These are phyloP conservation scores for Steinernema scapterisci DNA, from an alignment of 2,888 invertebrate genomes.

Conservation along the genomic window DNA sequence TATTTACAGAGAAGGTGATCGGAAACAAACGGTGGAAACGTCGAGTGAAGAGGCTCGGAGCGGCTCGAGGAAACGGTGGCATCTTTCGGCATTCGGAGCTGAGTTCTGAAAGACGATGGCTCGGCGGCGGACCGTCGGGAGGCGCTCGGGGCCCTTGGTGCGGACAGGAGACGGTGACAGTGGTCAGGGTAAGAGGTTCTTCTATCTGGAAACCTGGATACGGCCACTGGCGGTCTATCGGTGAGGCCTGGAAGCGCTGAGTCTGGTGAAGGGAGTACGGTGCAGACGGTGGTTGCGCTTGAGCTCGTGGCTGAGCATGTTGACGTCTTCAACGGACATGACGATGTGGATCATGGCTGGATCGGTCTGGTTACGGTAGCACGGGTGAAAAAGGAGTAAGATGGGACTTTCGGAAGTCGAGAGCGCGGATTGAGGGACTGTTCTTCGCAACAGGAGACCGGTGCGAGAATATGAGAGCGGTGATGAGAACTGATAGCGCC, in stretches of 20 bases:
- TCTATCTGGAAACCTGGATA: not conserved
- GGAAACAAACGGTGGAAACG: not conserved
- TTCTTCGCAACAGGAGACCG: conserved; percentile 21
- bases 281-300: not conserved
- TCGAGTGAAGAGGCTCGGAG: not conserved
- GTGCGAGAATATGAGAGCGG: conserved; percentile 28
- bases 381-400: too few species aligned
- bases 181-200: not conserved
- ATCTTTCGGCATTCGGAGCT: not conserved
- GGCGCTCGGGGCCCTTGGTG: not conserved
- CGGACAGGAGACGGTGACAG: not conserved
- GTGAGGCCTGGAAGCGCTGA: conserved; percentile 9
- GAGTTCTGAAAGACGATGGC: not conserved
- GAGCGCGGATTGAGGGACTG: not conserved
- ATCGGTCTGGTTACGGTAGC: conserved; percentile 20
- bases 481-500: conserved; percentile 27
- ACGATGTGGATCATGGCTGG: conserved; percentile 27
- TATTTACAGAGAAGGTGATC: not conserved
- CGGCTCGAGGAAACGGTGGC: conserved; percentile 4
- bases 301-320: conserved; percentile 21
- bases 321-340: conserved; percentile 29
- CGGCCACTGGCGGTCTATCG: not conserved
- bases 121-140: not conserved
- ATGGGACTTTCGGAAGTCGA: not conserved
- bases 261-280: conserved; percentile 1